phyloP scores from a whole-genome alignment of 1,140 invertebrate species.

The Bombus terrestris region DNA sequence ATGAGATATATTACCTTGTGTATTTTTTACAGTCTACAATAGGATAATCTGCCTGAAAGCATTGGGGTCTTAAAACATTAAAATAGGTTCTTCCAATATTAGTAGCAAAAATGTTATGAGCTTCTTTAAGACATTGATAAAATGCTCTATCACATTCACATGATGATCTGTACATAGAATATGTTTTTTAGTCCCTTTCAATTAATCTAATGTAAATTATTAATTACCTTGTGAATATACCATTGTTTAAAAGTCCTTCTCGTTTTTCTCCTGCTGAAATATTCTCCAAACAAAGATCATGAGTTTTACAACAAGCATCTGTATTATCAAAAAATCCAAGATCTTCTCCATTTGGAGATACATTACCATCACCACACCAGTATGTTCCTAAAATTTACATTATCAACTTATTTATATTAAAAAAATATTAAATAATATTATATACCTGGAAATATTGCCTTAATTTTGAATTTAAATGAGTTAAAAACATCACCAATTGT shows the following conservation, averaged over 20 bases:
- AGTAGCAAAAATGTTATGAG: slow-evolving; percentile 78
- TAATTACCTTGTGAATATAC: slow-evolving; percentile 75
- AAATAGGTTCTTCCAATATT: slow-evolving; percentile 84
- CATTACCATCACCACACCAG: slow-evolving; percentile 85
- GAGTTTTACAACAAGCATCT: slow-evolving; percentile 83
- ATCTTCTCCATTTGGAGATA: slow-evolving; percentile 78
- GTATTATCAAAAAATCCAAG: slow-evolving; percentile 81
- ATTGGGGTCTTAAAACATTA: slow-evolving; percentile 84
- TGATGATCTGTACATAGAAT: slow-evolving; percentile 81
- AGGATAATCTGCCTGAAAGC: slow-evolving; percentile 83
- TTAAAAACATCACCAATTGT: slow-evolving; percentile 70
- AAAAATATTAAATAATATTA: neutral
- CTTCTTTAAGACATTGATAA: slow-evolving; percentile 82
- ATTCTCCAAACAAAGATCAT: slow-evolving; percentile 71
- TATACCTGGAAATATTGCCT: slow-evolving; percentile 83
- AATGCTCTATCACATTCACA: slow-evolving; percentile 85
- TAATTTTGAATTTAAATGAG: slow-evolving; percentile 81
- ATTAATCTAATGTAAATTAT: neutral
- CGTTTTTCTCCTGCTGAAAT: slow-evolving; percentile 55
- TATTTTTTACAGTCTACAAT: slow-evolving; percentile 79
- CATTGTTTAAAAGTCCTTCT: slow-evolving; percentile 76
- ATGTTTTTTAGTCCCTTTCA: neutral
- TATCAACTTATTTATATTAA: slow-evolving; percentile 8
- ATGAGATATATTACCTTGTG: slow-evolving; percentile 75
- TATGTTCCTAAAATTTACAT: slow-evolving; percentile 79